Evolutionary conservation across 2,113 vertebrate species (phyloP).

Genomic region (Vulpes lagopus): DNA sequence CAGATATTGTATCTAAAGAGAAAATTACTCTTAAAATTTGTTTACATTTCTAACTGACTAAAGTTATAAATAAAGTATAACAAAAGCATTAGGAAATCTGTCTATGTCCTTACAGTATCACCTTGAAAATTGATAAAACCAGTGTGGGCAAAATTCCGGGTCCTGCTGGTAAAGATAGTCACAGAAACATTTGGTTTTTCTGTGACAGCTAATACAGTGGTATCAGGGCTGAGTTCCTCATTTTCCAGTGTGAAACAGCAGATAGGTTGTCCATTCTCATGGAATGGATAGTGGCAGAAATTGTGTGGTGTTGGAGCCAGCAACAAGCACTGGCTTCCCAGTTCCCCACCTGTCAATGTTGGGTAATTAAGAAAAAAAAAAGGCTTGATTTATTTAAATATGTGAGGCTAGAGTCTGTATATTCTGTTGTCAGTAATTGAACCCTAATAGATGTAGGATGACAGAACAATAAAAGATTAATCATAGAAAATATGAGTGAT

Average conservation of each 20-base stretch:
- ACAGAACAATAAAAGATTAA: not conserved
- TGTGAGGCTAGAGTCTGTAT: not conserved
- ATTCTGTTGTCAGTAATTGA: not conserved
- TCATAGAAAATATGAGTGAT: not conserved
- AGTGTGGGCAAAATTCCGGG: not conserved
- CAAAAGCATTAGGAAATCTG: not conserved
- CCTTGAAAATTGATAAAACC: not conserved
- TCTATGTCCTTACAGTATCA: not conserved
- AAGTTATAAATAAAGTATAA: not conserved
- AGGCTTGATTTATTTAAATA: not conserved
- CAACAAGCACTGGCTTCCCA: not conserved
- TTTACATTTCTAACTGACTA: not conserved
- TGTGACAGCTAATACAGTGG: no score
- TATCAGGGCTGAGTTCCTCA: not conserved
- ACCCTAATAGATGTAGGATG: not conserved
- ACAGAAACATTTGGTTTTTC: not conserved
- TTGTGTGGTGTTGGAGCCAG: not conserved
- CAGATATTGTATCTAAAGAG: not conserved
- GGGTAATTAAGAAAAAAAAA: no score
- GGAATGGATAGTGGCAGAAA: not conserved
- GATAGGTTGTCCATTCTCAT: not conserved
- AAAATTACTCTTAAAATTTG: not conserved
- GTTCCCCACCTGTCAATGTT: not conserved
- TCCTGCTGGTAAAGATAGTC: not conserved
- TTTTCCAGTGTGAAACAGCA: not conserved